Conservation (phyloP, 2,113 vertebrate genomes). For the Melanocharis versteri region DNA sequence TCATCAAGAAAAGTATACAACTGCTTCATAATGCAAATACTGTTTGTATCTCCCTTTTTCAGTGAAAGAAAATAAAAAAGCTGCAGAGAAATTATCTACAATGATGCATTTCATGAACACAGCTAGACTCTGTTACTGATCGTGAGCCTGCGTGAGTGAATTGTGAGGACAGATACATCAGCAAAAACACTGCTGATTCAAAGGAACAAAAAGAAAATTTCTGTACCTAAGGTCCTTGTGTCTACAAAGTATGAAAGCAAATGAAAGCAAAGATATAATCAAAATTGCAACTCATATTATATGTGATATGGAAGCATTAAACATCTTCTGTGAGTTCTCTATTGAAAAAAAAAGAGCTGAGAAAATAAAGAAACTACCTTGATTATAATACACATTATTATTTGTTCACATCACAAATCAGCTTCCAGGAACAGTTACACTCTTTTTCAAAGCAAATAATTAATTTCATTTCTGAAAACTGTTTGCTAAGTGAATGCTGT, state of each 20-base stretch:
- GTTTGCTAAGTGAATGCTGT: neutral
- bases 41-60: neutral
- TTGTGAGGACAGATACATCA: neutral
- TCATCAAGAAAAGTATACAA: neutral
- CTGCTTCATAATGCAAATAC: neutral
- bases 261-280: neutral
- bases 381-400: neutral
- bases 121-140: neutral
- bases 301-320: neutral
- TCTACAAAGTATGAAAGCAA: neutral
- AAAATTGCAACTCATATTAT: neutral
- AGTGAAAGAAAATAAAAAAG: neutral
- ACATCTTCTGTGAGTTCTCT: neutral
- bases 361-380: neutral
- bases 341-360: neutral
- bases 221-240: neutral
- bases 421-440: neutral
- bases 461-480: neutral
- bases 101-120: neutral
- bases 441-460: neutral
- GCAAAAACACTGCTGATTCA: neutral
- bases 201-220: neutral
- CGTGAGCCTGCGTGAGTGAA: neutral
- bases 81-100: neutral
- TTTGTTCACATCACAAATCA: neutral